Percentiles rank a stretch among this genome's conserved stretches.
These are phyloP conservation scores for Catamblyrhynchus diadema DNA, from an alignment of 2,797 vertebrate genomes.

Conservation along the genomic window DNA sequence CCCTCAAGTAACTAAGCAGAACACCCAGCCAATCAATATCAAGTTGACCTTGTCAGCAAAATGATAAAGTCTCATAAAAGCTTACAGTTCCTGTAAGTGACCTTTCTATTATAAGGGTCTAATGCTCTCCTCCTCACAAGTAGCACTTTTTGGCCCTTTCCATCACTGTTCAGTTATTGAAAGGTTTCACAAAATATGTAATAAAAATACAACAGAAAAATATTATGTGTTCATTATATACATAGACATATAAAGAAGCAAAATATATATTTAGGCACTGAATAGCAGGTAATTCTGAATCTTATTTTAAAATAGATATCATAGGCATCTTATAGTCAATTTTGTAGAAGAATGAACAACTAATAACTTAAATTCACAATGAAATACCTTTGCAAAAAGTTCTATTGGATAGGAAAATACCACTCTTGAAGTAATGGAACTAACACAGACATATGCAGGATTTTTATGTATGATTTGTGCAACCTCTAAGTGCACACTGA, in stretches of 20 bases:
- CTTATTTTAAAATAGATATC: background rate
- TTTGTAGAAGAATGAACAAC: background rate
- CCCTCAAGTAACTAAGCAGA: constrained; percentile 43
- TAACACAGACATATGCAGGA: accelerated
- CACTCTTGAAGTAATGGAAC: background rate
- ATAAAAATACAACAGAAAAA: background rate
- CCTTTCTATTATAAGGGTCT: constrained; percentile 77
- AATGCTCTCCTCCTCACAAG: constrained; percentile 78
- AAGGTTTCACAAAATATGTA: background rate
- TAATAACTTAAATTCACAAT: background rate
- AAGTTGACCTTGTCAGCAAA: constrained; percentile 79
- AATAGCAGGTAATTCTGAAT: background rate
- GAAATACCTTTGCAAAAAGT: background rate
- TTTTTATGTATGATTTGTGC: background rate
- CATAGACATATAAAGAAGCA: background rate
- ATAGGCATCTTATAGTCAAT: background rate
- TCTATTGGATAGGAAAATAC: background rate
- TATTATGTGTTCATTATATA: accelerated
- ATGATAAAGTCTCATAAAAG: constrained; percentile 77
- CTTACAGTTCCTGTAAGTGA: constrained; percentile 75
- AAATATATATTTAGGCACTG: background rate
- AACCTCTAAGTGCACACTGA: background rate
- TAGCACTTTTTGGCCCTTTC: constrained; percentile 64
- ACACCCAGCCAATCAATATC: constrained; percentile 78
- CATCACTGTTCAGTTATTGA: constrained; percentile 25